A percentile compares a stretch with the other conserved stretches of the same genome.
These are phyloP conservation scores for Semotilus atromaculatus DNA, from an alignment of 2,797 vertebrate species.

Conservation along the genomic window DNA sequence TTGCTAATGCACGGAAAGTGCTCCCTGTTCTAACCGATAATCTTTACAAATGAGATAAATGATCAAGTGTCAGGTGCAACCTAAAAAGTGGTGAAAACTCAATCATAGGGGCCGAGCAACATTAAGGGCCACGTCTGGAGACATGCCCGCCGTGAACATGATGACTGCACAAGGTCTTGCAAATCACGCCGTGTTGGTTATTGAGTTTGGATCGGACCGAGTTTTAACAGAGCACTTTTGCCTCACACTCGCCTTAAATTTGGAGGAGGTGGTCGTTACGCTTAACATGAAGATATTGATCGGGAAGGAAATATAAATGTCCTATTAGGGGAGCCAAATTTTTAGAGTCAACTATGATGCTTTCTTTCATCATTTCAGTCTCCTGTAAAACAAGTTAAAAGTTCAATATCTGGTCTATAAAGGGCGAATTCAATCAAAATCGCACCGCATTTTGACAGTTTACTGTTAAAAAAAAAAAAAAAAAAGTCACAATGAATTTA, in stretches of 20 bases:
- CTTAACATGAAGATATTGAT: slow-evolving; percentile 53
- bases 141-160: slow-evolving; percentile 72
- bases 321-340: slow-evolving; percentile 30
- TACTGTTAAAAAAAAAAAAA: not conserved
- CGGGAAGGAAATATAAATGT: slow-evolving; percentile 32
- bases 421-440: not conserved
- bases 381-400: slow-evolving; percentile 17
- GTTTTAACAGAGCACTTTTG: slow-evolving; percentile 87
- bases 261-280: slow-evolving; percentile 38
- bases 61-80: slow-evolving; percentile 94
- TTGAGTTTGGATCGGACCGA: slow-evolving; percentile 90
- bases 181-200: slow-evolving; percentile 88
- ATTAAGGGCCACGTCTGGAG: slow-evolving; percentile 89
- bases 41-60: slow-evolving; percentile 98
- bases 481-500: not conserved
- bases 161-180: slow-evolving; percentile 82
- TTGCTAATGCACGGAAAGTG: slow-evolving; percentile 80
- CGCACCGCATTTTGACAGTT: not conserved
- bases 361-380: not conserved
- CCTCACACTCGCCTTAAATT: slow-evolving; percentile 80
- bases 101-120: slow-evolving; percentile 93
- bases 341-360: not conserved
- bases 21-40: slow-evolving; percentile 87
- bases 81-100: slow-evolving; percentile 97
- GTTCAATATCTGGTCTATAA: slow-evolving; percentile 1